Evolutionary conservation across 2,113 vertebrate species (phyloP), one percentile per base, ranked within the genome.

Genomic region (Hippocampus mohnikei): DNA sequence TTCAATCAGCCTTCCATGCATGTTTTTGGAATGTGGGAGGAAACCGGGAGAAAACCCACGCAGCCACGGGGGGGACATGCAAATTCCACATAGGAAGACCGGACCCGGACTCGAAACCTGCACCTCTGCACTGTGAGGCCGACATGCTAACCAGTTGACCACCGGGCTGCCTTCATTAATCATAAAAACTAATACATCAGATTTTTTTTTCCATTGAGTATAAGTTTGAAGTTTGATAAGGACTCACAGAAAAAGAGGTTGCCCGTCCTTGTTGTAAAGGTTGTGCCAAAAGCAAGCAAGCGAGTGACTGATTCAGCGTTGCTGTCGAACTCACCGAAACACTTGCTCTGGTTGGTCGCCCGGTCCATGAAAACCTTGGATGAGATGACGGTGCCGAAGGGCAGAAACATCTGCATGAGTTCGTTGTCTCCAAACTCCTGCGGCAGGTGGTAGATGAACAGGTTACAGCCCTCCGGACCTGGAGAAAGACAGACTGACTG

Each of bases 371-470:
- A 99, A 76, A 99, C 97, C 90, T 99, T 99, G 87, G 97, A 98
- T 84, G 97, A 99, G 91, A 99, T 98, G 75, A 99, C 96, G 8
- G 94, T 95, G 77, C 97, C 97, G 59, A 98, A 99, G 70, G 97
- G 97, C 84, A 98, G 92, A 87, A 99, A 99, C 97, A 98, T 99
- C 93, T 98, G 97, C 90, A 97, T 98, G 92, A 99, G 93, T 88
- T 99, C 97, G 27, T 95, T 95, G 93, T 99, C 97, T 72, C 97
- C 97, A 90, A 99, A 99, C 93, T 98, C 97, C 91, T 99, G 97
- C 78, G 97, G 97, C 92, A 99, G 95, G 92, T 99, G 97, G 94
- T 99, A 99, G 93, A 99, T 99, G 93, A 99, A 99, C 86, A 99
- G 94, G 92, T 99, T 99, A 92, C 97, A 99, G 81, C 97, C 97